Evolutionary conservation across 1,140 invertebrate species (phyloP).

Genomic region (Mylabris phalerata): DNA sequence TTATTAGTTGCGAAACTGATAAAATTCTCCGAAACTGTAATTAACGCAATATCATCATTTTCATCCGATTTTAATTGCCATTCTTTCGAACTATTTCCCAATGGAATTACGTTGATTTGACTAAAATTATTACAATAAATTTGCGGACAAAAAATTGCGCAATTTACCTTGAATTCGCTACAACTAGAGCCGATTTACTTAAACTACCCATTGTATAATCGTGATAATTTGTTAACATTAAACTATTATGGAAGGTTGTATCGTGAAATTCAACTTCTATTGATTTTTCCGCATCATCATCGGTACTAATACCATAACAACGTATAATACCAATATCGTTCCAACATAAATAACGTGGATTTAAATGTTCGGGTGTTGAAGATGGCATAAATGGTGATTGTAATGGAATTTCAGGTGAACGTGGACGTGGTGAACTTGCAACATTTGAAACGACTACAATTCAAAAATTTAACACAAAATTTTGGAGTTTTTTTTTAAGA

Average conservation of each 20-base stretch:
- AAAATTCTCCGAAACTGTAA: constrained; percentile 65
- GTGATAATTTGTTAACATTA: constrained; percentile 80
- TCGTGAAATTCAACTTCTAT: constrained; percentile 97
- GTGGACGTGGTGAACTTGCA: constrained; percentile 19
- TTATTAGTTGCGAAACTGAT: constrained; percentile 70
- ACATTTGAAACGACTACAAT: constrained; percentile 22
- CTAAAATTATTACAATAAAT: constrained; percentile 19
- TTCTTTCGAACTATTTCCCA: constrained; percentile 77
- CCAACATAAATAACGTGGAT: constrained; percentile 69
- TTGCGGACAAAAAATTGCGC: not conserved
- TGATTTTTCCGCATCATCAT: constrained; percentile 53
- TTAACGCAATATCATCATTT: constrained; percentile 66
- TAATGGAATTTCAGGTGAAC: constrained; percentile 46
- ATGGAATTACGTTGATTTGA: constrained; percentile 48
- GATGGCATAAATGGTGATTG: constrained; percentile 85
- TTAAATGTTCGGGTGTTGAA: constrained; percentile 77
- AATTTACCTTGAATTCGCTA: constrained; percentile 51
- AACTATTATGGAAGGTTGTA: constrained; percentile 77
- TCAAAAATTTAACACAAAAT: constrained; percentile 28
- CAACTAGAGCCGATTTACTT: constrained; percentile 66
- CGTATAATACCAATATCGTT: constrained; percentile 78
- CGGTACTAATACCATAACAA: constrained; percentile 55
- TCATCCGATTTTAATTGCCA: constrained; percentile 74
- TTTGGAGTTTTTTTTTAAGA: constrained; percentile 41
- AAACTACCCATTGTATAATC: constrained; percentile 75